Base-by-base conservation (phyloP, 2,797 vertebrate genomes). In the Ambastaia sidthimunki region DNA sequence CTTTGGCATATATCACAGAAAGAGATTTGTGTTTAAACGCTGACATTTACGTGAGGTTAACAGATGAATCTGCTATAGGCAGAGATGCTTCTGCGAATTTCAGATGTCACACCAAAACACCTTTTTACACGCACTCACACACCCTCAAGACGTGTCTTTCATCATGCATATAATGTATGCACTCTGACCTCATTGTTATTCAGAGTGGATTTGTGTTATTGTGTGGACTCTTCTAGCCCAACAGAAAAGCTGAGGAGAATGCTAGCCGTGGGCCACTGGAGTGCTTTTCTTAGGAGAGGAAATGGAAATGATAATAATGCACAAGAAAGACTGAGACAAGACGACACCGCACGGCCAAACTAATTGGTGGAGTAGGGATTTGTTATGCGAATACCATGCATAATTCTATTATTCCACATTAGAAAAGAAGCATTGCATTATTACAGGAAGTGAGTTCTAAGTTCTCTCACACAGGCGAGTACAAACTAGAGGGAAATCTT, bases 131-230 rank as follows among this genome's bases (percentile, higher is more conserved):
- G 37, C 75, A 48, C 28, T 52, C 55, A 71, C 34, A 47, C 66
- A 28, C 57, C 31, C 44, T 57, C 23, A 66, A 74, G 72, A 63
- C 48, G 28, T 73, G 50, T 37, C 69, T 72, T 78, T 81, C 62
- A 68, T 70, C 63, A 57, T 11, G 3, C 25, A 50, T 73, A 54
- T 81, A 81, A 84, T 82, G 55, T 67, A 82, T 85, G 82, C 81
- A 84, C 80, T 85, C 76, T 69, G 83, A 86, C 50, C 85, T 86
- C 77, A 76, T 71, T 85, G 72, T 82, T 71, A 86, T 86, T 80
- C 86, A 60, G 84, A 82, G 88, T 83, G 76, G 34, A 88, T 91
- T 87, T 89, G 81, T 83, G 82, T 86, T 71, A 71, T 69, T 66
- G 77, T 80, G 80, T 74, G 57, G 70, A 73, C 47, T 80, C 78